phyloP scores from a whole-genome alignment of 2,113 vertebrate genomes.

The Junco hyemalis region DNA sequence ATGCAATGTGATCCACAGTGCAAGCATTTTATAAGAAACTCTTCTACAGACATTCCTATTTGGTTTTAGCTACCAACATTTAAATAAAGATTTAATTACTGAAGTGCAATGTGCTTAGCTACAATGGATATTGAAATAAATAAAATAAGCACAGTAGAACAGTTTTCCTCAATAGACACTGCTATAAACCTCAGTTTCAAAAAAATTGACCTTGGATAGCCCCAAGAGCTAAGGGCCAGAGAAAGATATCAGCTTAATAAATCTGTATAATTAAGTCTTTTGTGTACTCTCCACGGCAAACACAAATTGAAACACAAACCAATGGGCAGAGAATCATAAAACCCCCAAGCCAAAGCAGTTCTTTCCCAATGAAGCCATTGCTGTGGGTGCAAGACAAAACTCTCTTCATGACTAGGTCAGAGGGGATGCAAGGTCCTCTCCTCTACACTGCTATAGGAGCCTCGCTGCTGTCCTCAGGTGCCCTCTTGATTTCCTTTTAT shows the following conservation, averaged over 20 bases:
- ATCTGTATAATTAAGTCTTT: neutral
- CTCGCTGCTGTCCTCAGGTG: neutral
- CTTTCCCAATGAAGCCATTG: neutral
- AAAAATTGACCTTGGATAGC: neutral
- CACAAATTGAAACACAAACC: neutral
- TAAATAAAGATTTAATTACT: conserved; percentile 9
- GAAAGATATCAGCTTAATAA: neutral
- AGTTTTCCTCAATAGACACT: neutral
- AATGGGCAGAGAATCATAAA: neutral
- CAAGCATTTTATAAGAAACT: neutral
- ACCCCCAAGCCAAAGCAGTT: neutral
- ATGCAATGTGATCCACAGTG: neutral
- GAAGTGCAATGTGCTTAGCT: neutral
- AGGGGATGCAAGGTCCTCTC: neutral
- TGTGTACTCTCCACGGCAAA: neutral
- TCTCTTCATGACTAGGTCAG: neutral
- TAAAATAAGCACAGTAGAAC: neutral
- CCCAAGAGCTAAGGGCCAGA: neutral
- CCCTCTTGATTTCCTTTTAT: neutral
- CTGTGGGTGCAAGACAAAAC: neutral
- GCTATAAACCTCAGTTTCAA: neutral
- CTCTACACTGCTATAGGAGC: neutral
- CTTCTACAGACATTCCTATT: neutral
- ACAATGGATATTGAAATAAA: conserved; percentile 2
- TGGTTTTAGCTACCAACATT: conserved; percentile 20